Base-by-base conservation (phyloP, 2,888 invertebrate species). In the Octonoba sinensis region DNA sequence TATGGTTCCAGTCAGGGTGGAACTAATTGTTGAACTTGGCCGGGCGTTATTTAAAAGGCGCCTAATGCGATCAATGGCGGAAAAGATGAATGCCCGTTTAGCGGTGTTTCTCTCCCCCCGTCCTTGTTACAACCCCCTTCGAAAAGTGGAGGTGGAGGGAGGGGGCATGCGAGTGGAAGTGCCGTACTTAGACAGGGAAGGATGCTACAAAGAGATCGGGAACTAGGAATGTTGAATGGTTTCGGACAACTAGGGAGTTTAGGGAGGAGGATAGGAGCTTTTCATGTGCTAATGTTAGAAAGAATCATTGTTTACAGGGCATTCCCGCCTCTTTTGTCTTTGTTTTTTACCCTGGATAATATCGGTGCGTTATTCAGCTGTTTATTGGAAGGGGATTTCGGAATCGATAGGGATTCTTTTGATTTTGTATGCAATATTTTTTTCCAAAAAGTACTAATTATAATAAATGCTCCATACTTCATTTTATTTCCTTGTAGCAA, bases 1-100 rank as follows among this genome's bases (percentile, higher is more conserved):
- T 81, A 81, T 81, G 79, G 62, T 81, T 20, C 54, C 67, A 66
- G 72, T 79, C 78, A 66, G 44, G 67, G 75, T 15, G 54, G 46
- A 36, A 64, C 79, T 81, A 81, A 81, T 81, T 81, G 79, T 81
- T 81, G 71, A 65, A 71, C 64, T 65, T 72, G 51, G 57, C 72
- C 46, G 24, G 27, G 72, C 66, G 72, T 67, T 79, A 73, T 67
- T 79, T 66, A 79, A 73, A 79, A 73, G 76, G 69, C 60, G 70
- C 60, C 67, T 77, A 77, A 77, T 77, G 69, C 76, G 76, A 77
- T 77, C 67, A 75, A 62, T 59, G 51, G 22, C 57, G 64, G 54
- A 64, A 24, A 64, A 65, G 65, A 60, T 69, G 75, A 75, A 75
- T 69, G 76, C 76, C 76, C 76, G 76, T 77, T 77, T 77, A 77